phyloP scores from a whole-genome alignment of 1,140 invertebrate species.

The Drosophila ananassae region DNA sequence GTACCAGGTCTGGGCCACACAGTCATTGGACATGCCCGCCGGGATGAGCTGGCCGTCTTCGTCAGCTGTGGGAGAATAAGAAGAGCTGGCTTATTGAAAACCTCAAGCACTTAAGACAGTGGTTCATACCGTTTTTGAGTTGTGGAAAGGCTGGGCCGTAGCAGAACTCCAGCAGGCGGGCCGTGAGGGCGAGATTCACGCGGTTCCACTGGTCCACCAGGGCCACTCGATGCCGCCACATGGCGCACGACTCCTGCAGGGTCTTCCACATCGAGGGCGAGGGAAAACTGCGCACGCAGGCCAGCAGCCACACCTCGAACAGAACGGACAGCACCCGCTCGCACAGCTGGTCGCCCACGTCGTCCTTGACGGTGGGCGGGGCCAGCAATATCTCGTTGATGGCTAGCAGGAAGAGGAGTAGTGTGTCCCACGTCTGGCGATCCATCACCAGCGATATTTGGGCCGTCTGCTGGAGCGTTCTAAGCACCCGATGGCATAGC shows the following conservation, averaged over 20 bases:
- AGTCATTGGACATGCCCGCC: conserved; percentile 92
- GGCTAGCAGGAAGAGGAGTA: conserved; percentile 95
- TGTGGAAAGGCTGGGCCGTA: conserved; percentile 95
- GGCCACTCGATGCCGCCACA: conserved; percentile 96
- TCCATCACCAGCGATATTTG: conserved; percentile 91
- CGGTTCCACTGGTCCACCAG: conserved; percentile 98
- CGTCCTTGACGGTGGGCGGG: conserved; percentile 96
- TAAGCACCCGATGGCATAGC: conserved; percentile 96
- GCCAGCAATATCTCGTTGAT: conserved; percentile 96
- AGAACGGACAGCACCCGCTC: conserved; percentile 96
- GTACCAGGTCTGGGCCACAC: conserved; percentile 97
- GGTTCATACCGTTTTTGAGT: conserved; percentile 90
- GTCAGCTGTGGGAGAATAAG: conserved; percentile 87
- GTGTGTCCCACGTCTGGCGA: conserved; percentile 94
- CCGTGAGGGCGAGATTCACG: conserved; percentile 94
- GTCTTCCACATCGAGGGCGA: conserved; percentile 98
- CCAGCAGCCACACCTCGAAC: conserved; percentile 97
- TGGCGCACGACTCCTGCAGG: conserved; percentile 94
- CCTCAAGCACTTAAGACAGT: background rate
- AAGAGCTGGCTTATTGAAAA: conserved; percentile 5
- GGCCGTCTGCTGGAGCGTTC: conserved; percentile 94
- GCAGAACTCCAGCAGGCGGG: conserved; percentile 93
- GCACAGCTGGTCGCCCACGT: conserved; percentile 97
- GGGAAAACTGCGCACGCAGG: conserved; percentile 94
- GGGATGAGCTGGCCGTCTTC: conserved; percentile 93